Evolutionary conservation across 1,140 invertebrate genomes (phyloP).

Genomic region (Homalodisca vitripennis): DNA sequence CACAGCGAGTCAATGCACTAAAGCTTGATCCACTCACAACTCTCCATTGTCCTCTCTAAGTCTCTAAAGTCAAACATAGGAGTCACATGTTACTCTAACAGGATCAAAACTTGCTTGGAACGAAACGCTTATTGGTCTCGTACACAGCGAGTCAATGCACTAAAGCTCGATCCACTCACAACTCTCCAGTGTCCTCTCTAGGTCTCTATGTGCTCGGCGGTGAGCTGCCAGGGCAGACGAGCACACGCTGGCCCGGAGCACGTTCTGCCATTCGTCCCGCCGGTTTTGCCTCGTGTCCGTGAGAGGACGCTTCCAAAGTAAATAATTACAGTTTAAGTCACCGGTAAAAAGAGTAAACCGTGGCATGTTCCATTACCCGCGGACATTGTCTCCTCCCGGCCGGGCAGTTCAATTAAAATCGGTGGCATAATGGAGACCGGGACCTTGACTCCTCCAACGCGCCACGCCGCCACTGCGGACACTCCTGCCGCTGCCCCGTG

Average conservation of each 20-base stretch:
- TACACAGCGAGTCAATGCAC: too few species aligned
- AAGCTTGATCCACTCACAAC: too few species aligned
- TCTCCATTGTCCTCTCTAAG: too few species aligned
- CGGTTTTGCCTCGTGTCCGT: constrained; percentile 27
- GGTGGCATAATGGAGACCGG: not conserved
- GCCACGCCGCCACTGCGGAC: too few species aligned
- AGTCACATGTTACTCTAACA: too few species aligned
- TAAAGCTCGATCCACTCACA: too few species aligned
- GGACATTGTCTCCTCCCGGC: not conserved
- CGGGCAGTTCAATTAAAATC: not conserved
- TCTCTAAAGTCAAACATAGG: too few species aligned
- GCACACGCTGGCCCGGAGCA: constrained; percentile 17
- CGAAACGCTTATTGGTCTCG: too few species aligned
- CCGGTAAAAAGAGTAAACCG: not conserved
- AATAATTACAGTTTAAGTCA: constrained; percentile 19
- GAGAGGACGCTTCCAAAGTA: constrained; percentile 14
- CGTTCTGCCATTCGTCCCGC: constrained; percentile 34
- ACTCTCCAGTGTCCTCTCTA: too few species aligned
- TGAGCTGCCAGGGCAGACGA: not conserved
- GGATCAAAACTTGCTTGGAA: too few species aligned
- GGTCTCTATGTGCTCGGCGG: too few species aligned
- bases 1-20: too few species aligned
- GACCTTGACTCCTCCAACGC: not conserved
- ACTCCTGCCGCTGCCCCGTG: not conserved
- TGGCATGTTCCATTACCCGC: constrained; percentile 4